Conservation (phyloP, 2,888 invertebrate species). For the Pachydiplax longipennis region DNA sequence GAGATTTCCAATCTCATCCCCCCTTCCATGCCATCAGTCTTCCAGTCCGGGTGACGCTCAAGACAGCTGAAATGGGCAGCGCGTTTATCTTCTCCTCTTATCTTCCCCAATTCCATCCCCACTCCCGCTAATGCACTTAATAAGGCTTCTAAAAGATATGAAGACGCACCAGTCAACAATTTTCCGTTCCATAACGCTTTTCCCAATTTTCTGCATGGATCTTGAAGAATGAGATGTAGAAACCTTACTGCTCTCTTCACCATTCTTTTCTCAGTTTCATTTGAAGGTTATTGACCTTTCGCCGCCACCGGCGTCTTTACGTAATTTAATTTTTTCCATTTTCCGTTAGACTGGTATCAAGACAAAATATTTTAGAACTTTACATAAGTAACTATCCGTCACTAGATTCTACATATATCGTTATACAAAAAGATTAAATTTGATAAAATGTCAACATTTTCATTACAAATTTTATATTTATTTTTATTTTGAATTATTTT, state of each 20-base stretch:
- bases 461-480: too few species aligned
- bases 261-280: too few species aligned
- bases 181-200: constrained; percentile 15
- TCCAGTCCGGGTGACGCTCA: background rate
- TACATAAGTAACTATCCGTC: too few species aligned
- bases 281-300: too few species aligned
- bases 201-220: background rate
- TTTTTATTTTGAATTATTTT: too few species aligned
- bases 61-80: constrained; percentile 39
- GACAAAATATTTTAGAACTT: too few species aligned
- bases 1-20: background rate
- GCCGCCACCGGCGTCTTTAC: too few species aligned
- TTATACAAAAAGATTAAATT: too few species aligned
- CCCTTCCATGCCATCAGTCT: background rate
- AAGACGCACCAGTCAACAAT: constrained; percentile 24
- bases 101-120: background rate
- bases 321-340: too few species aligned
- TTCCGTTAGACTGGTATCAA: too few species aligned
- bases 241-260: background rate
- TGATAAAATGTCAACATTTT: too few species aligned
- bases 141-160: background rate
- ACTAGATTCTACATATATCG: too few species aligned
- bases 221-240: background rate
- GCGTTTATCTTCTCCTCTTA: background rate
- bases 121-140: constrained; percentile 2